A percentile compares a stretch with the other conserved stretches of the same genome.
Evolutionary conservation across 2,797 vertebrate genomes (phyloP).

Genomic region (Salmo trutta): DNA sequence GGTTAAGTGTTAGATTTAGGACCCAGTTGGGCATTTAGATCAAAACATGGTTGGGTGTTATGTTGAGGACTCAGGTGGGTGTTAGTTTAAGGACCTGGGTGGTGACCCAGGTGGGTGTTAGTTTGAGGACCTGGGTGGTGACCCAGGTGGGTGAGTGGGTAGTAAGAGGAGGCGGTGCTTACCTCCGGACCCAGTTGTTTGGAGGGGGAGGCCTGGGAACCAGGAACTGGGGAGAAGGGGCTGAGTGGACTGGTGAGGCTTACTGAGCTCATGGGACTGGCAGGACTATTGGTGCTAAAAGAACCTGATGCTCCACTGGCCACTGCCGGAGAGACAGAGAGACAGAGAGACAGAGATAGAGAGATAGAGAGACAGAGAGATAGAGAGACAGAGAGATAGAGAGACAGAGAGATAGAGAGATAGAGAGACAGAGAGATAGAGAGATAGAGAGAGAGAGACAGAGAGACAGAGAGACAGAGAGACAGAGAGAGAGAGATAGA

Average conservation of each 20-base stretch:
- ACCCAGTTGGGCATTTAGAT: slow-evolving; percentile 33
- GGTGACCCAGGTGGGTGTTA: slow-evolving; percentile 17
- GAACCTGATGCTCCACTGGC: slow-evolving; percentile 83
- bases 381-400: not conserved
- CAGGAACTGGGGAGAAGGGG: slow-evolving; percentile 90
- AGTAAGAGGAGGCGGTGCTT: slow-evolving; percentile 63
- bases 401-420: no score
- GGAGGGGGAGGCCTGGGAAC: slow-evolving; percentile 88
- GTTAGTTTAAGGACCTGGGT: slow-evolving; percentile 12
- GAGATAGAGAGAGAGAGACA: no score
- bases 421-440: no score
- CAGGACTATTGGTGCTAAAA: slow-evolving; percentile 94
- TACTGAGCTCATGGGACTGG: slow-evolving; percentile 93
- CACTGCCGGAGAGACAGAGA: slow-evolving; percentile 63
- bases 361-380: no score
- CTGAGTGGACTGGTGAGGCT: slow-evolving; percentile 94
- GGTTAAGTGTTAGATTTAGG: slow-evolving; percentile 13
- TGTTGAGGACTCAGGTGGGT: slow-evolving; percentile 7
- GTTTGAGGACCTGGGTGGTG: slow-evolving; percentile 8
- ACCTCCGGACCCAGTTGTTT: slow-evolving; percentile 89
- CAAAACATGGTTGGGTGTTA: slow-evolving; percentile 14
- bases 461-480: no score
- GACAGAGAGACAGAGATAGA: not conserved
- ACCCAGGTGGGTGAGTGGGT: slow-evolving; percentile 19
- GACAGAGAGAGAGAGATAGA: no score